phyloP scores from a whole-genome alignment of 2,797 vertebrate species.

The Tympanoctomys barrerae region DNA sequence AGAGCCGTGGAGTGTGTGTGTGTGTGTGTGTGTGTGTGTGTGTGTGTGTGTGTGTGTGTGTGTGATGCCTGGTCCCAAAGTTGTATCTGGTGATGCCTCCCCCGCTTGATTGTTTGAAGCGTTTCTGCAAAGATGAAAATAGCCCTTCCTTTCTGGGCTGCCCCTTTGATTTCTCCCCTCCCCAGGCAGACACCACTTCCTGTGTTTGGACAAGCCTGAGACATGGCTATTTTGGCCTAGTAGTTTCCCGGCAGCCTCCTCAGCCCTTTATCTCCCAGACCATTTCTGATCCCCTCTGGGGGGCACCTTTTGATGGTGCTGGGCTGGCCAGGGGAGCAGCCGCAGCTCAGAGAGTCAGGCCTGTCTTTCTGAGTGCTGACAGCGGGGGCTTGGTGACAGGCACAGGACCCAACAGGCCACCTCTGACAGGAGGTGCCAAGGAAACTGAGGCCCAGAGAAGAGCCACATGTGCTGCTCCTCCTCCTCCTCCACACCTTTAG shows the following conservation, averaged over 20 bases:
- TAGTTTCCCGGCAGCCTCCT: conserved; percentile 62
- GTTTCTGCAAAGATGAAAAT: conserved; percentile 80
- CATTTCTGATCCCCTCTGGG: conserved; percentile 55
- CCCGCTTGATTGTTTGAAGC: conserved; percentile 80
- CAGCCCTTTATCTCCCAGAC: conserved; percentile 74
- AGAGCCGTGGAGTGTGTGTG: conserved; percentile 60
- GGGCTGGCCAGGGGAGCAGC: background rate
- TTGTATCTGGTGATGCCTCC: conserved; percentile 55
- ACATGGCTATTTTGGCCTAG: conserved; percentile 62
- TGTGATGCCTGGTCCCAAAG: background rate
- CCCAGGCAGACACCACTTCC: conserved; percentile 83
- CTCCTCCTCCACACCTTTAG: rapidly evolving
- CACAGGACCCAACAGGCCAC: background rate
- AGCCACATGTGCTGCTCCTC: rapidly evolving
- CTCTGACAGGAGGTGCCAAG: background rate
- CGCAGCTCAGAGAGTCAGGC: rapidly evolving
- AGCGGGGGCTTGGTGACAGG: background rate
- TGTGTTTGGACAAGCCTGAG: conserved; percentile 78
- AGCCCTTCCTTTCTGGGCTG: conserved; percentile 78
- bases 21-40: conserved; percentile 18
- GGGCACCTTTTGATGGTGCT: conserved; percentile 52
- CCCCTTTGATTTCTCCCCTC: conserved; percentile 79
- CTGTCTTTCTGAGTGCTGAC: background rate
- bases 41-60: conserved; percentile 47
- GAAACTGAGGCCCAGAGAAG: background rate